Conservation (phyloP, 2,797 vertebrate species). For the Scyliorhinus canicula region DNA sequence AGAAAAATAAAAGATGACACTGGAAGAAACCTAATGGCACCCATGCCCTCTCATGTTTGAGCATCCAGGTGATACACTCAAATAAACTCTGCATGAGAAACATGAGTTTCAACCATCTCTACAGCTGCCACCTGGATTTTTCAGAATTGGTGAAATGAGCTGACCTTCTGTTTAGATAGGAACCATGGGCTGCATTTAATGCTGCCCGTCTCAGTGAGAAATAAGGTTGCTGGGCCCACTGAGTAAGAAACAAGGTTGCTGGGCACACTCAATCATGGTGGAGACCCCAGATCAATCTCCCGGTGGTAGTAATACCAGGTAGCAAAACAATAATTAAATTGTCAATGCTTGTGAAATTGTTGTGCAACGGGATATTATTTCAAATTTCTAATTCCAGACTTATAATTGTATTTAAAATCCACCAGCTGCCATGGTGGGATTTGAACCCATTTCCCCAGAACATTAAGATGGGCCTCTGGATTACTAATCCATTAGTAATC, state of each 20-base stretch:
- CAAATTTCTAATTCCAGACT: too few species aligned
- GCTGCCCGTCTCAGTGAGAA: not conserved
- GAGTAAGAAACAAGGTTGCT: not conserved
- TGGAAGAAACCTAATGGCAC: too few species aligned
- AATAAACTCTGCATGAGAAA: not conserved
- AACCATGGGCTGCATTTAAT: not conserved
- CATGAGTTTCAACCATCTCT: not conserved
- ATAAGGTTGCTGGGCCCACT: not conserved
- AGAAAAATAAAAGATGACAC: too few species aligned
- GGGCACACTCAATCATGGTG: not conserved
- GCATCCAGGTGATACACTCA: not conserved
- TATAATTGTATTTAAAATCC: too few species aligned
- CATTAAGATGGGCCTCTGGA: too few species aligned
- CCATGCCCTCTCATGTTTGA: not conserved
- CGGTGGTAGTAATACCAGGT: not conserved
- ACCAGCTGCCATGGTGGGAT: too few species aligned
- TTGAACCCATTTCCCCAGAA: too few species aligned
- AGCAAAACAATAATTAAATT: too few species aligned
- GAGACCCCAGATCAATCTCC: not conserved
- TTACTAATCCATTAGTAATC: too few species aligned
- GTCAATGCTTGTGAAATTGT: too few species aligned
- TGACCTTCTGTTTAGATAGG: not conserved
- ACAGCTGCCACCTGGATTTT: not conserved
- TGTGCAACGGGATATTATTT: too few species aligned
- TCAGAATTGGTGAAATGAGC: not conserved